Evolutionary conservation across 2,113 vertebrate genomes (phyloP).

Genomic region (Daubentonia madagascariensis): DNA sequence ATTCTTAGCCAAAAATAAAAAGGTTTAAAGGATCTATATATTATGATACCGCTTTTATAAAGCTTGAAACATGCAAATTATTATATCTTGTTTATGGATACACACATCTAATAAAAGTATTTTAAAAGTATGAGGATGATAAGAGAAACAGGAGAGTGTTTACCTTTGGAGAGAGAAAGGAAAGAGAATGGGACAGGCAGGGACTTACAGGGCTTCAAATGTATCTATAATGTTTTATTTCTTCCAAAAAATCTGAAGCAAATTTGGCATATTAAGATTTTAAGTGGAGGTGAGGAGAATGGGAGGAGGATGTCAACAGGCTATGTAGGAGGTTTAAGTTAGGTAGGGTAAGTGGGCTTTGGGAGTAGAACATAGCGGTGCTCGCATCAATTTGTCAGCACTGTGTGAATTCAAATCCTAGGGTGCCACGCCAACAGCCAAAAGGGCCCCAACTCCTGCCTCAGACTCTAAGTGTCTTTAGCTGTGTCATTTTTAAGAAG

Average conservation of each 20-base stretch:
- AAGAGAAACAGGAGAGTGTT: neutral
- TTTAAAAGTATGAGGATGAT: neutral
- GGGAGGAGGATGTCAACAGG: neutral
- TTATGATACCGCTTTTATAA: neutral
- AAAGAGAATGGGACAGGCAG: neutral
- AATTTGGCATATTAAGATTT: neutral
- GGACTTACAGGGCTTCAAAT: neutral
- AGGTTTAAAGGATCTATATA: neutral
- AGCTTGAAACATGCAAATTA: neutral
- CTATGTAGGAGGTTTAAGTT: neutral
- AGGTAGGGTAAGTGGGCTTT: neutral
- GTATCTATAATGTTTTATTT: neutral
- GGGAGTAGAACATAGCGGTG: neutral
- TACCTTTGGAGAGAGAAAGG: neutral
- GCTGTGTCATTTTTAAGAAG: neutral
- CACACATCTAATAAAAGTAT: neutral
- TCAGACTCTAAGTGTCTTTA: neutral
- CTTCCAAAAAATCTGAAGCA: slow-evolving; percentile 15
- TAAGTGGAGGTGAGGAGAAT: neutral
- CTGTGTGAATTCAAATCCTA: neutral
- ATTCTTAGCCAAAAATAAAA: neutral
- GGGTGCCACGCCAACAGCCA: neutral
- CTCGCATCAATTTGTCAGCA: neutral
- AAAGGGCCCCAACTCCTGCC: neutral
- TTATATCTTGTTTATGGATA: neutral